Conservation (phyloP, 1,140 invertebrate genomes). For the Campoletis sonorensis region DNA sequence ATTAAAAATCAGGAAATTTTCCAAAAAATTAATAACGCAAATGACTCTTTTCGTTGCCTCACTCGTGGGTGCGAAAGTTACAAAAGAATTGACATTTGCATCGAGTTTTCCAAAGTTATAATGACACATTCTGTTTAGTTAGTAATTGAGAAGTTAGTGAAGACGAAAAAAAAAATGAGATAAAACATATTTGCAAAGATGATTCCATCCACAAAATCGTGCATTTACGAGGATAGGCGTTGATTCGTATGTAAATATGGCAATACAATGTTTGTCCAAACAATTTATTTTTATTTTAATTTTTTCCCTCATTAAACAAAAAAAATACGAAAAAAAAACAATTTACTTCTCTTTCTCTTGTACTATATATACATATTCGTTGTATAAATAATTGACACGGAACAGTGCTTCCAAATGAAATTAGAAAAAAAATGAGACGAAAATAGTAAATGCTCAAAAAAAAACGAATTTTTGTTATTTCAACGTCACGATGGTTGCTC, state of each 20-base stretch:
- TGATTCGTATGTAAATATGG: slow-evolving; percentile 25
- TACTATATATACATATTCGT: background rate
- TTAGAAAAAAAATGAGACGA: too few species aligned
- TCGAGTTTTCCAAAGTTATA: background rate
- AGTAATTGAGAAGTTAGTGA: background rate
- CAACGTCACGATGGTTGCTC: slow-evolving; percentile 20
- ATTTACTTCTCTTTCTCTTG: background rate
- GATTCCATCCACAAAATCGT: slow-evolving; percentile 25
- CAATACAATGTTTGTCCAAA: background rate
- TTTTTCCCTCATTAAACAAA: background rate
- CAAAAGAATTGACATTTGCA: too few species aligned
- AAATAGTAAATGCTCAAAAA: slow-evolving; percentile 38
- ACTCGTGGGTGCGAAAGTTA: too few species aligned
- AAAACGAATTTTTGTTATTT: background rate
- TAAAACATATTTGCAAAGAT: background rate
- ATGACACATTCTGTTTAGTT: background rate
- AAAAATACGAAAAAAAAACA: too few species aligned
- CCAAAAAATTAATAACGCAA: too few species aligned
- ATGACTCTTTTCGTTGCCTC: too few species aligned
- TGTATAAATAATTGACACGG: slow-evolving; percentile 30
- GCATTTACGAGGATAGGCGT: background rate
- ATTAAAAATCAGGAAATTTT: too few species aligned
- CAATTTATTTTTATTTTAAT: background rate
- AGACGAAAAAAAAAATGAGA: background rate
- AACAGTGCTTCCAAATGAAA: slow-evolving; percentile 33